phyloP scores from a whole-genome alignment of 64 coral and sea anemone genomes.

The Montipora efflorescens region DNA sequence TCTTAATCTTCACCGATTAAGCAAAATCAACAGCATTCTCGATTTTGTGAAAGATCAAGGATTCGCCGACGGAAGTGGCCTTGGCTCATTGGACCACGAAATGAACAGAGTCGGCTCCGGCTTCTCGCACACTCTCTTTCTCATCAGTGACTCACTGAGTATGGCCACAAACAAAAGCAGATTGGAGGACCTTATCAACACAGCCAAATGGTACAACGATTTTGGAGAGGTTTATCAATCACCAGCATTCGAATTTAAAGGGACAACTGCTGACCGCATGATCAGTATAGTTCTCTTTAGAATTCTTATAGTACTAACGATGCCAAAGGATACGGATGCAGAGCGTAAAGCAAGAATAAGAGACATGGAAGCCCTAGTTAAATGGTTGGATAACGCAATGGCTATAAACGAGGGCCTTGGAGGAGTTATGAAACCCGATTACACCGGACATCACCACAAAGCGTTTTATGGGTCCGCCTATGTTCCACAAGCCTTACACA shows the following conservation, averaged over 20 bases:
- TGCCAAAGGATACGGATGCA: conserved; percentile 28
- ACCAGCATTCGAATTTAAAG: conserved; percentile 60
- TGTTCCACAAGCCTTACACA: conserved; percentile 71
- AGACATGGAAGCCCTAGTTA: conserved; percentile 57
- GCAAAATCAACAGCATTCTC: conserved; percentile 59
- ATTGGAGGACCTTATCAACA: conserved; percentile 43
- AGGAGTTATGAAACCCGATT: conserved; percentile 88
- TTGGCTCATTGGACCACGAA: conserved; percentile 79
- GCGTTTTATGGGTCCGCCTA: conserved; percentile 74
- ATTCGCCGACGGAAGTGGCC: conserved; percentile 63
- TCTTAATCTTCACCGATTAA: conserved; percentile 45
- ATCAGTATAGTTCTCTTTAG: conserved; percentile 57
- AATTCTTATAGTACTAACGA: conserved; percentile 51
- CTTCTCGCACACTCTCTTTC: conserved; percentile 69
- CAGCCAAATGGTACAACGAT: conserved; percentile 83
- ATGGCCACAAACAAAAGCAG: background rate
- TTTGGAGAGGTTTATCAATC: conserved; percentile 85
- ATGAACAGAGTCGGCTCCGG: conserved; percentile 66
- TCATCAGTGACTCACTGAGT: conserved; percentile 54
- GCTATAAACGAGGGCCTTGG: conserved; percentile 69
- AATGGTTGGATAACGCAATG: conserved; percentile 71
- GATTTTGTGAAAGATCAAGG: conserved; percentile 73
- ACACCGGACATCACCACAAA: conserved; percentile 69
- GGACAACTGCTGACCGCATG: conserved; percentile 84
- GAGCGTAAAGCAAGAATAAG: conserved; percentile 65